phyloP scores from a whole-genome alignment of 2,888 invertebrate genomes.

The Maniola hyperantus region DNA sequence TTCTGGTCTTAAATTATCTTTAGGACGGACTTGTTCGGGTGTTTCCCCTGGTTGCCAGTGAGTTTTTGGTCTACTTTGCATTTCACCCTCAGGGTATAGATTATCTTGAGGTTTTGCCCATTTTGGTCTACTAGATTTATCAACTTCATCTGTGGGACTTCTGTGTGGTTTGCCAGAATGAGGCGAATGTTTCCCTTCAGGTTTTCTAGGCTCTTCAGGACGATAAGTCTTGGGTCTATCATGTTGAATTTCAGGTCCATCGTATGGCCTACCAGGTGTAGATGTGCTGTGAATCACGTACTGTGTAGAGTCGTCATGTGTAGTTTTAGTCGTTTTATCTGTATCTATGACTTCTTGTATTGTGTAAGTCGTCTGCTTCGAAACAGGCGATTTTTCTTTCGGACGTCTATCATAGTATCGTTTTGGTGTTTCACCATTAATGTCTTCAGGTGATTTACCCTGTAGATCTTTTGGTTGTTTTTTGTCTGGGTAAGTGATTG shows the following conservation, averaged over 20 bases:
- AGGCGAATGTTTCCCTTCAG: constrained; percentile 12
- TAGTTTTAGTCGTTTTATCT: constrained; percentile 17
- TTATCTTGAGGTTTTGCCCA: constrained; percentile 55
- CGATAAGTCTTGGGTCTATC: constrained; percentile 4
- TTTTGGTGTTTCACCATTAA: constrained; percentile 34
- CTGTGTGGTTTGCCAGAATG: constrained; percentile 16
- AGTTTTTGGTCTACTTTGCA: constrained; percentile 39
- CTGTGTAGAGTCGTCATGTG: constrained; percentile 19
- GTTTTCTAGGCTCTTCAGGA: constrained; percentile 7
- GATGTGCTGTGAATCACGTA: constrained; percentile 15
- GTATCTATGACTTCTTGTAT: constrained; percentile 20
- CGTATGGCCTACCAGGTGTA: not conserved
- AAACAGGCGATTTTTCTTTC: constrained; percentile 47
- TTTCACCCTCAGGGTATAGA: constrained; percentile 37
- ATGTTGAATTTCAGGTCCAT: not conserved
- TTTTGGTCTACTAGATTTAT: constrained; percentile 50
- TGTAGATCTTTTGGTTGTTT: constrained; percentile 78
- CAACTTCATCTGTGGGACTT: constrained; percentile 79
- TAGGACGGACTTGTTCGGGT: constrained; percentile 35
- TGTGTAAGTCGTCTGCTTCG: constrained; percentile 24
- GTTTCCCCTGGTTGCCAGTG: constrained; percentile 66
- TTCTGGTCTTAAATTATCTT: constrained; percentile 43
- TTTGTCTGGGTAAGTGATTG: constrained; percentile 80
- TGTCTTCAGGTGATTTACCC: constrained; percentile 36
- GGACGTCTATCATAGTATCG: constrained; percentile 29